Base-by-base conservation (phyloP, 2,797 vertebrate genomes). In the Peromyscus nudipes region DNA sequence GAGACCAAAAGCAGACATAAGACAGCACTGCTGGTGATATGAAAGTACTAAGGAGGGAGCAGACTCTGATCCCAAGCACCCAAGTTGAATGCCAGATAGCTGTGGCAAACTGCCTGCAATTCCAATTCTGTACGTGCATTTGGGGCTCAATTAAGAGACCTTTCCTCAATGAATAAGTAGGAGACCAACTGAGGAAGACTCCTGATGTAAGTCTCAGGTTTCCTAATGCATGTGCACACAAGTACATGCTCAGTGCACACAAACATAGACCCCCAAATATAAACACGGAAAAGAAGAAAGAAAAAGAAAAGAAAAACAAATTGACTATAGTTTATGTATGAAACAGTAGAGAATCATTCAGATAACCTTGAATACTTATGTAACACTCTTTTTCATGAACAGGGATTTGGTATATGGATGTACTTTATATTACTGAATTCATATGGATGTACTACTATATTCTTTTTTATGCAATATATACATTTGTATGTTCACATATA, bases 391-490 rank as follows among this genome's bases (percentile, higher is more conserved):
- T 55, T 81, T 67, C 46, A 88, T 84, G 82, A 88, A 4, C 10
- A 80, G 9, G 4, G 19, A 49, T 94, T 52, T 49, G 29, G 9
- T 89, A 81, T 12, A n/a, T 60, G 23, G 6, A 79, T n/a, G 9
- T 95, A 57, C 37, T 31, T 62, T 83, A 71, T 75, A 52, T 92
- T 91, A 81, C 40, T 86, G 75, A 89, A 81, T 25, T 10, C 13
- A 84, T 40, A n/a, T 43, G 52, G 0, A 1, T 17, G 19, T 37
- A 29, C 31, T 55, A 95, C 65, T 52, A 6, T 67, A 17, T 9
- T 60, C n/a, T 71, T 89, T 81, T 86, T 27, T 31, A 43, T 43
- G 6, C 23, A 27, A 62, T 62, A 29, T 64, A 25, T 21, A 37
- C 29, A 4, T 60, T 2, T 87, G 9, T 1, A 27, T 94, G 1